phyloP scores from a whole-genome alignment of 1,140 invertebrate genomes.

The Melanaphis sacchari region DNA sequence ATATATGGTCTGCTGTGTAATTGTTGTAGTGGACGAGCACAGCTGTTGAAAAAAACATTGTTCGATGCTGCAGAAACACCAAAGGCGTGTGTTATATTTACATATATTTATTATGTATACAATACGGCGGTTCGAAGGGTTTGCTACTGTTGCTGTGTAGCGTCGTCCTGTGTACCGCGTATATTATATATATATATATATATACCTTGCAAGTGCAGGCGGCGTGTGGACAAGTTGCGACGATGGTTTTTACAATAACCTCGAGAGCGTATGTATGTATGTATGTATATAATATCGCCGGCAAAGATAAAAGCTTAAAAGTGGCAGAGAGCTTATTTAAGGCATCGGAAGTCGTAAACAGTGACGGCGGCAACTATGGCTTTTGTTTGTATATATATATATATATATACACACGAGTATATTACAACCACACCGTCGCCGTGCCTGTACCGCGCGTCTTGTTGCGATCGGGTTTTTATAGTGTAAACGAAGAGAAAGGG shows the following conservation, averaged over 20 bases:
- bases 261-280: background rate
- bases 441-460: slow-evolving; percentile 13
- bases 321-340: slow-evolving; percentile 52
- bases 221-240: slow-evolving; percentile 28
- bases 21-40: background rate
- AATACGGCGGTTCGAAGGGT: background rate
- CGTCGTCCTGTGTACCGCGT: background rate
- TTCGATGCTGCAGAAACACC: background rate
- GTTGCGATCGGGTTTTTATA: slow-evolving; percentile 56
- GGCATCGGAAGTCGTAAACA: slow-evolving; percentile 57
- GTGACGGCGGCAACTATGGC: slow-evolving; percentile 33
- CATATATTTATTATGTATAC: slow-evolving; percentile 12
- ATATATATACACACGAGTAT: background rate
- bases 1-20: background rate
- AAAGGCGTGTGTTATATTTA: background rate
- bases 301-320: slow-evolving; percentile 56
- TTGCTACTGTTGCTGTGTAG: background rate
- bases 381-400: background rate
- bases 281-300: background rate
- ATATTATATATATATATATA: background rate
- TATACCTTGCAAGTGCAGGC: background rate
- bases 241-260: slow-evolving; percentile 33
- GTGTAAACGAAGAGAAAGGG: slow-evolving; percentile 57
- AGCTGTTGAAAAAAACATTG: background rate
- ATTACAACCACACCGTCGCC: background rate